These are phyloP conservation scores for Cephus nigrinus DNA, from an alignment of 2,888 invertebrate genomes.

Conservation along the genomic window DNA sequence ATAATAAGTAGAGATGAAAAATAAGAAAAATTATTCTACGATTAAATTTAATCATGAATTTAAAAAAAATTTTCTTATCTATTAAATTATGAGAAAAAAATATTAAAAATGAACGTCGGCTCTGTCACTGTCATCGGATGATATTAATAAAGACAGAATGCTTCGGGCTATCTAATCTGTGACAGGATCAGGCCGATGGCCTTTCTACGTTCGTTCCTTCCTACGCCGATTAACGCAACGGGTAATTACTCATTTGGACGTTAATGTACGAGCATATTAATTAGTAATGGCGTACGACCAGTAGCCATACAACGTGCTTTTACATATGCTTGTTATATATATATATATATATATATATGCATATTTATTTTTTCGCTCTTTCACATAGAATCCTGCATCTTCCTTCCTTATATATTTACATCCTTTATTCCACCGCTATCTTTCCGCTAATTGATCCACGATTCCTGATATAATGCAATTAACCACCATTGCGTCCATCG, in stretches of 20 bases:
- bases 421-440: neutral
- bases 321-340: neutral
- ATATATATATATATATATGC: neutral
- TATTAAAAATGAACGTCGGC: constrained; percentile 30
- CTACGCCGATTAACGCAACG: constrained; percentile 18
- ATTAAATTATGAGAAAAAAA: neutral
- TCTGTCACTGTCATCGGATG: constrained; percentile 59
- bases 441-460: constrained; percentile 1
- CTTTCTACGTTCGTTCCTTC: constrained; percentile 1
- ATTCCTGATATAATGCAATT: neutral
- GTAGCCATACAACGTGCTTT: neutral
- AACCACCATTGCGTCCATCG: neutral
- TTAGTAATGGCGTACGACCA: constrained; percentile 41
- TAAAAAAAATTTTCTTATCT: neutral
- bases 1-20: neutral
- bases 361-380: neutral
- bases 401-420: neutral
- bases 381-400: neutral
- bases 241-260: constrained; percentile 56
- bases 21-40: neutral
- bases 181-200: constrained; percentile 47
- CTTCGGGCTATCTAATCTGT: constrained; percentile 50
- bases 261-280: constrained; percentile 57
- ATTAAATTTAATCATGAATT: neutral
- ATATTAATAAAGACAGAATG: constrained; percentile 62